Conservation (phyloP, 2,797 vertebrate genomes). For the Pangasius krempfi region DNA sequence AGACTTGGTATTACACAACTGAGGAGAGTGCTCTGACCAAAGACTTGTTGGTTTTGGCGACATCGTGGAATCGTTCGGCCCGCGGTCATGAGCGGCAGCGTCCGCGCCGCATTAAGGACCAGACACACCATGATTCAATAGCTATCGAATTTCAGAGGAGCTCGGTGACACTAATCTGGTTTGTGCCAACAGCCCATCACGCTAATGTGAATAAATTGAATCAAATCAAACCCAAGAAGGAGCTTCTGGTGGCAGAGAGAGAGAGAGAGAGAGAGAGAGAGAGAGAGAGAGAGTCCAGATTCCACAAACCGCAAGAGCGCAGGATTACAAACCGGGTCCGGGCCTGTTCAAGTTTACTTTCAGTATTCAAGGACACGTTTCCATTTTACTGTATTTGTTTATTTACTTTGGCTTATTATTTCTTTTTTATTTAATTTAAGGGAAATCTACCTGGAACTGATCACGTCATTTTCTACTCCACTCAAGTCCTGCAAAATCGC, state of each 20-base stretch:
- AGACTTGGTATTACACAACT: background rate
- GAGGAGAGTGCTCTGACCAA: background rate
- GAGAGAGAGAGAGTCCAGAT: background rate
- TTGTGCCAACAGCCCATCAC: constrained; percentile 43
- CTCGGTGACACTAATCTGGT: constrained; percentile 35
- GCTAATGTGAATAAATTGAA: constrained; percentile 46
- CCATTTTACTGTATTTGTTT: background rate
- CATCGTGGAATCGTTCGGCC: background rate
- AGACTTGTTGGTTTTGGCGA: background rate
- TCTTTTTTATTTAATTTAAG: too few species aligned
- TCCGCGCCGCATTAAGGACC: constrained; percentile 31
- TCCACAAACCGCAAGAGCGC: background rate
- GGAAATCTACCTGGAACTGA: too few species aligned
- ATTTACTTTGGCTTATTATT: background rate
- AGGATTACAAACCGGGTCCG: background rate
- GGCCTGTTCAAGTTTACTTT: background rate
- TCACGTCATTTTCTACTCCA: too few species aligned
- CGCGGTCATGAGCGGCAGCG: background rate
- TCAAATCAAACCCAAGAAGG: constrained; percentile 24
- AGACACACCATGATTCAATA: constrained; percentile 43
- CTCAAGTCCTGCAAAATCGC: too few species aligned
- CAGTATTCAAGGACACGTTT: background rate
- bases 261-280: background rate
- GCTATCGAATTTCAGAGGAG: constrained; percentile 33
- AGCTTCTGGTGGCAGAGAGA: background rate